These are phyloP conservation scores for Heliocidaris tuberculata DNA, from an alignment of 35 echinoderm and acorn worm genomes.

Conservation along the genomic window DNA sequence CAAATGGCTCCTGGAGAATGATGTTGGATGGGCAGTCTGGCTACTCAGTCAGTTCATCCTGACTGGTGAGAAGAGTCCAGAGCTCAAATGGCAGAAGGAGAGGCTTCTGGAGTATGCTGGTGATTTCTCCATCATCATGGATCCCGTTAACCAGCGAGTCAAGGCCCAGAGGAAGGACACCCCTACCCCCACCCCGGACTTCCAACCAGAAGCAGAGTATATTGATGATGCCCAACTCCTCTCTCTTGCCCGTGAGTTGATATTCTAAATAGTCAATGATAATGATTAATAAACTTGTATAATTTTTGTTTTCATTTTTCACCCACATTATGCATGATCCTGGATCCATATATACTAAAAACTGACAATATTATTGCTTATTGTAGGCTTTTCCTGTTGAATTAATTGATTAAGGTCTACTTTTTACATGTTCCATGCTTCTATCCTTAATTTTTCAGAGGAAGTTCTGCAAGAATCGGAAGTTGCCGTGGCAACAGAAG, in stretches of 20 bases:
- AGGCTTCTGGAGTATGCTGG: slow-evolving; percentile 9
- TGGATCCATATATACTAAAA: no score
- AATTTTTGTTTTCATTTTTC: no score
- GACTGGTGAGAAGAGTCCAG: background rate
- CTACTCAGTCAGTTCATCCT: slow-evolving; percentile 20
- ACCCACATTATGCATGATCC: no score
- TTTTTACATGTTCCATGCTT: no score
- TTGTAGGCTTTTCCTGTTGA: no score
- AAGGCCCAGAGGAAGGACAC: no score
- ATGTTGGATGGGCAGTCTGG: slow-evolving; percentile 50
- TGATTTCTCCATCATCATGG: background rate
- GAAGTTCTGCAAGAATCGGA: slow-evolving; percentile 45
- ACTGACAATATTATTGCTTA: no score
- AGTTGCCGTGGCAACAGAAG: slow-evolving; percentile 35
- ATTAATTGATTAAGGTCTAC: no score
- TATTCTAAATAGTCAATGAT: no score
- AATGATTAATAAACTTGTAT: no score
- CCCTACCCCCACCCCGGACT: background rate
- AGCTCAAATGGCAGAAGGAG: slow-evolving; percentile 52
- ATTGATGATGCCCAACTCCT: slow-evolving; percentile 53
- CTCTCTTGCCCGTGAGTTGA: no score
- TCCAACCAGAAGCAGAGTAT: background rate
- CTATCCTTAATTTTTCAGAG: slow-evolving; percentile 44
- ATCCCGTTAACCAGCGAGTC: background rate
- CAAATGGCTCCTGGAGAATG: slow-evolving; percentile 57